Evolutionary conservation across 1,140 invertebrate genomes (phyloP).

Genomic region (Chironomus striatipennis): DNA sequence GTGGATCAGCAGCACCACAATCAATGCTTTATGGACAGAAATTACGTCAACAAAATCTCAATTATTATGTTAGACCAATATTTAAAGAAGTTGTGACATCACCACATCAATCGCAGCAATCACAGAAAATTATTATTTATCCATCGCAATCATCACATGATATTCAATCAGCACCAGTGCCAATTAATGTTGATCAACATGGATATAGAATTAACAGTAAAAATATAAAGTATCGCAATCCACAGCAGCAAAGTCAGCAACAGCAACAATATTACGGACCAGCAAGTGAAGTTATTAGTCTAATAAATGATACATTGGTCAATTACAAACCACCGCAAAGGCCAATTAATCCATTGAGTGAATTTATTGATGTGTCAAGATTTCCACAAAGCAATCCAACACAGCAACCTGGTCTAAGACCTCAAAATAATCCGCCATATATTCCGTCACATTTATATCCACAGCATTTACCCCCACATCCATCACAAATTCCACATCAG

Average conservation of each 20-base stretch:
- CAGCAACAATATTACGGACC: conserved; percentile 26
- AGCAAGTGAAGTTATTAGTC: conserved; percentile 32
- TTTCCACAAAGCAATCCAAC: conserved; percentile 29
- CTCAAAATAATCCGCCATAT: conserved; percentile 31
- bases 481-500: conserved; percentile 29
- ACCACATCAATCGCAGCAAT: conserved; percentile 30
- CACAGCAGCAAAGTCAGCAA: conserved; percentile 34
- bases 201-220: conserved; percentile 26
- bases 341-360: conserved; percentile 55
- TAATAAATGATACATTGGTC: conserved; percentile 51
- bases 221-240: conserved; percentile 35
- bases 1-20: conserved; percentile 35
- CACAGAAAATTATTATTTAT: conserved; percentile 29
- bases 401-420: conserved; percentile 25
- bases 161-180: conserved; percentile 26
- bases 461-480: conserved; percentile 27
- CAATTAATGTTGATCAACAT: not conserved
- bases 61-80: conserved; percentile 11
- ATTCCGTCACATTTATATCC: not conserved
- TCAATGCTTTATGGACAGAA: conserved; percentile 37
- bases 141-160: conserved; percentile 26
- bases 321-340: conserved; percentile 52
- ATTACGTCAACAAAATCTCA: conserved; percentile 28
- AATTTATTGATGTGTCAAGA: conserved; percentile 44
- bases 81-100: conserved; percentile 27